Evolutionary conservation across 1,140 invertebrate genomes (phyloP).

Genomic region (Drosophila teissieri): DNA sequence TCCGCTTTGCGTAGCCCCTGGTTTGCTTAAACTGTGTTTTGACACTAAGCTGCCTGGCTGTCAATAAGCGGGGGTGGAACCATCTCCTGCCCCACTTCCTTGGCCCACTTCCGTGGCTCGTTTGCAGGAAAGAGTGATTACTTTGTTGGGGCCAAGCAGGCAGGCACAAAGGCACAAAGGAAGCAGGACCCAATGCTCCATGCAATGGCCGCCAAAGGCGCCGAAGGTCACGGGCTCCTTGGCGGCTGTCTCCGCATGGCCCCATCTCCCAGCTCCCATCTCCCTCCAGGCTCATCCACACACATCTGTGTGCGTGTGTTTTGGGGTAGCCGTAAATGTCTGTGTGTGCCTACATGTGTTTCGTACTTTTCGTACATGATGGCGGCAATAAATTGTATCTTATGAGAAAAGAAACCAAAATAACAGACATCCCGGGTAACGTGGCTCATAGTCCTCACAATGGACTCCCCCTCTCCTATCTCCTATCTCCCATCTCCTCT

Average conservation of each 20-base stretch:
- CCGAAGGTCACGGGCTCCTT: conserved; percentile 67
- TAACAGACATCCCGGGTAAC: conserved; percentile 54
- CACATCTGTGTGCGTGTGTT: conserved; percentile 14
- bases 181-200: conserved; percentile 3
- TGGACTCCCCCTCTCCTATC: neutral
- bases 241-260: conserved; percentile 2
- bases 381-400: conserved; percentile 81
- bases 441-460: neutral
- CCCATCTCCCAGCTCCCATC: no score
- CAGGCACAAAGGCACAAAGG: conserved; percentile 3
- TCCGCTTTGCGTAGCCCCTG: conserved; percentile 1
- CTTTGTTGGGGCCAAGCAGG: conserved; percentile 39
- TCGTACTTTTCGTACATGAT: conserved; percentile 58
- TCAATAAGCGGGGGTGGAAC: conserved; percentile 57
- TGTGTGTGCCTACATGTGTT: conserved; percentile 52
- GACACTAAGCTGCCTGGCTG: conserved; percentile 64
- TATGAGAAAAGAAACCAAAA: conserved; percentile 70
- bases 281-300: neutral
- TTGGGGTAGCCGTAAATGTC: conserved; percentile 50
- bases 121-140: conserved; percentile 64
- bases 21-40: conserved; percentile 65
- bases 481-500: neutral
- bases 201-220: conserved; percentile 71
- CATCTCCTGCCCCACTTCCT: neutral
- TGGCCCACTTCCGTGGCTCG: neutral